Evolutionary conservation across 2,888 invertebrate genomes (phyloP), one percentile per base, ranked within the genome.

Genomic region (Temnothorax ravouxi): DNA sequence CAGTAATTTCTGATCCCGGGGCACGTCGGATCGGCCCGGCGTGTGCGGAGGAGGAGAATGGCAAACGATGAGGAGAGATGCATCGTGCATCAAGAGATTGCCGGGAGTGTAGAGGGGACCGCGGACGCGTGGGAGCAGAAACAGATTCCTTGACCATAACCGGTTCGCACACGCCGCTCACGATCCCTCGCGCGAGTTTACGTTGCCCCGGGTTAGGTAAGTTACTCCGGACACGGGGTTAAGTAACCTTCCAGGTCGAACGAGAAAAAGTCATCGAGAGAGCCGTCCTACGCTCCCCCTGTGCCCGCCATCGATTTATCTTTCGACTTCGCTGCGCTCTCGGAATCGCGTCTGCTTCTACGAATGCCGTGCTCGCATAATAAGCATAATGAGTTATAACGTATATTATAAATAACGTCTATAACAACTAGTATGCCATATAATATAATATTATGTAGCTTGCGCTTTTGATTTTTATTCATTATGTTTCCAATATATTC

Each of bases 1-100:
- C 89, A 86, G 92, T 92, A 92, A 94, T 93, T 93, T 93, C 93
- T 92, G 93, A 93, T 92, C 91, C 89, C 90, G 82, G 79, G 84
- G 88, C 89, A 89, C 90, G 87, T 88, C 89, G 90, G 87, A 91
- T 91, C 89, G 90, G 90, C 88, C 89, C 34, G 90, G 91, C 89
- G 88, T 86, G 91, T 80, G 88, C 88, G 88, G 91, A 85, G 88
- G 88, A 90, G 80, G 81, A 77, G 86, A 86, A 86, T 76, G 83
- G 84, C 84, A 54, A 83, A 79, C 84, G 83, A 83, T 83, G 84
- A 74, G 59, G 79, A 62, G 87, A 88, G 88, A 86, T 89, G 83
- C 88, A 79, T 83, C 89, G 90, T 72, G 79, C 72, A 72, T 72
- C 87, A 77, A 62, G 83, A 77, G 66, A 79, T 56, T 38, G 67